Evolutionary conservation across 2,113 vertebrate genomes (phyloP).

Genomic region (Heterotilapia buettikoferi): DNA sequence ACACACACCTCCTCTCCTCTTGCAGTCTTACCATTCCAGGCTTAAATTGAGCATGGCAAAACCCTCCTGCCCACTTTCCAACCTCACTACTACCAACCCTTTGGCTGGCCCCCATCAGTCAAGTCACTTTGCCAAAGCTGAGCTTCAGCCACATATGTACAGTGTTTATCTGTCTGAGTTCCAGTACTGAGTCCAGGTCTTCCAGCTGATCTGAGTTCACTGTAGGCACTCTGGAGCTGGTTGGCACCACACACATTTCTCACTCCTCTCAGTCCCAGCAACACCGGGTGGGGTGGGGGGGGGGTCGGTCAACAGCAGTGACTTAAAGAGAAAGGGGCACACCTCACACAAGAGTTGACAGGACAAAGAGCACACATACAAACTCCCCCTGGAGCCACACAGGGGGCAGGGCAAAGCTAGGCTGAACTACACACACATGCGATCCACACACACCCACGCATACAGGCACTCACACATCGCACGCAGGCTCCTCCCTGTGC

Average conservation of each 20-base stretch:
- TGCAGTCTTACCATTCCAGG: conserved; percentile 35
- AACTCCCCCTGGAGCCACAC: conserved; percentile 44
- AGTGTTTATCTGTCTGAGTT: not conserved
- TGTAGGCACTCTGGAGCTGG: not conserved
- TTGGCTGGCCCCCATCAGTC: not conserved
- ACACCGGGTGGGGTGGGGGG: not conserved
- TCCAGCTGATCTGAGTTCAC: not conserved
- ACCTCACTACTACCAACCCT: conserved; percentile 14
- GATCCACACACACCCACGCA: conserved; percentile 10
- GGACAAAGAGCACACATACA: conserved; percentile 67
- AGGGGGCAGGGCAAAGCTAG: conserved; percentile 44
- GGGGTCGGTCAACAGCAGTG: not conserved
- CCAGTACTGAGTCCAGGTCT: not conserved
- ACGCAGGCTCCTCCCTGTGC: conserved; percentile 55
- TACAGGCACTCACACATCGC: conserved; percentile 16
- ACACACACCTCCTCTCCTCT: not conserved
- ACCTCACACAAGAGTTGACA: conserved; percentile 45
- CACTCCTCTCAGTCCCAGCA: not conserved
- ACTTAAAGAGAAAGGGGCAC: conserved; percentile 15
- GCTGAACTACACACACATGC: conserved; percentile 46
- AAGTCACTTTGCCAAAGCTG: conserved; percentile 32
- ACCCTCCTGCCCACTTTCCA: conserved; percentile 23
- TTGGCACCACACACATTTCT: not conserved
- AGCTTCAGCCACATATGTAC: conserved; percentile 4
- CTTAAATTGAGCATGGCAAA: conserved; percentile 43